phyloP scores from a whole-genome alignment of 1,140 invertebrate species.

The Tetramorium simillimum region DNA sequence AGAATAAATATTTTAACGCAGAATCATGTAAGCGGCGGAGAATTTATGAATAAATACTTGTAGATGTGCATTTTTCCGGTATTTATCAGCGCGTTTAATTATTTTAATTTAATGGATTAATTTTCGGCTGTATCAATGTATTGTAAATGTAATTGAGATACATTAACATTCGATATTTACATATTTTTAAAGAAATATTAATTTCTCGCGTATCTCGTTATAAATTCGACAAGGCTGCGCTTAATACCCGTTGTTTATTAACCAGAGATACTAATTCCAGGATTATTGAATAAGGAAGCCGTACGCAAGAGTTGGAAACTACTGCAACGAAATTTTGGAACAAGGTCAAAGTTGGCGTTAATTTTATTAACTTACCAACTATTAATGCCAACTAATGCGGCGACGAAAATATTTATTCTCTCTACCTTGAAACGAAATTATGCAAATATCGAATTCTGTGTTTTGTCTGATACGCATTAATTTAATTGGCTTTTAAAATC shows the following conservation, averaged over 20 bases:
- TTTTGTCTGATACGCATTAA: background rate
- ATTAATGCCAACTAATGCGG: constrained; percentile 24
- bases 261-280: background rate
- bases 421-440: background rate
- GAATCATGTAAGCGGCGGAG: background rate
- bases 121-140: background rate
- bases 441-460: background rate
- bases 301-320: constrained; percentile 21
- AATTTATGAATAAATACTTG: background rate
- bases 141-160: background rate
- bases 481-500: background rate
- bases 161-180: background rate
- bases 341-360: constrained; percentile 42
- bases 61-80: background rate
- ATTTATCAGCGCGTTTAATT: constrained; percentile 4
- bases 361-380: constrained; percentile 33
- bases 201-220: background rate
- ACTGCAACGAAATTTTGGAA: constrained; percentile 10
- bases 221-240: background rate
- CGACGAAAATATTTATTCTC: constrained; percentile 38
- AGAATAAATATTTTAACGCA: background rate
- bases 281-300: constrained; percentile 34
- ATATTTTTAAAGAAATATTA: background rate
- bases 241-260: background rate
- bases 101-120: background rate